phyloP scores from a whole-genome alignment of 35 echinoderm and acorn worm species.

The Stichopus chloronotus region DNA sequence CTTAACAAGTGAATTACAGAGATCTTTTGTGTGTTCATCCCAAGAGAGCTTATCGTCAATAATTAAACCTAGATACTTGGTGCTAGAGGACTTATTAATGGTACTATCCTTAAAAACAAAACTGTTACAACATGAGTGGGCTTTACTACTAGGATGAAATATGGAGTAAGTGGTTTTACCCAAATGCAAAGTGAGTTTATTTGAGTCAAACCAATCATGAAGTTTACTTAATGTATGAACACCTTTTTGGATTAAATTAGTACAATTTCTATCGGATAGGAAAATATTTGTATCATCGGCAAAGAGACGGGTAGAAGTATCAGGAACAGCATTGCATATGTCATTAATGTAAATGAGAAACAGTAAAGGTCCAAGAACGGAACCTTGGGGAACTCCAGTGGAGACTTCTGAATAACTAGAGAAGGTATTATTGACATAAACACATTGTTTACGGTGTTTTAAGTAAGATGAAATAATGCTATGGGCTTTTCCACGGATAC shows the following conservation, averaged over 20 bases:
- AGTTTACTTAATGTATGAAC: neutral
- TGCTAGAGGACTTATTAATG: conserved; percentile 30
- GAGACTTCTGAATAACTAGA: neutral
- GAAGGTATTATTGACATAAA: conserved; percentile 1
- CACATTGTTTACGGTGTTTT: neutral
- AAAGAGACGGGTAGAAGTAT: conserved; percentile 18
- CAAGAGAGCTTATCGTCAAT: conserved; percentile 32
- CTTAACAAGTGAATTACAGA: conserved; percentile 34
- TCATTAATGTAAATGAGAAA: neutral
- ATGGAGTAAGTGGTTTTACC: neutral
- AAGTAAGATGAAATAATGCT: conserved; percentile 7
- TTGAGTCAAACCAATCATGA: neutral
- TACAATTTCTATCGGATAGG: neutral
- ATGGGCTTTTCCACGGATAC: conserved; percentile 3
- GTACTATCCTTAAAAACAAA: conserved; percentile 28
- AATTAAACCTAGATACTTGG: neutral
- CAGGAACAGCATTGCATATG: neutral
- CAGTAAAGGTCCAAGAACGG: neutral
- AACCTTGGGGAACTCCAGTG: conserved; percentile 9
- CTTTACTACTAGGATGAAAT: neutral
- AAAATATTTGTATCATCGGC: neutral
- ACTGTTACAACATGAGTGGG: neutral
- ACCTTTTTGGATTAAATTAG: neutral
- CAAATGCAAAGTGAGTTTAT: neutral
- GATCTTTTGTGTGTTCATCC: conserved; percentile 27